Evolutionary conservation across 1,140 invertebrate species (phyloP).

Genomic region (Euwallacea fornicatus): DNA sequence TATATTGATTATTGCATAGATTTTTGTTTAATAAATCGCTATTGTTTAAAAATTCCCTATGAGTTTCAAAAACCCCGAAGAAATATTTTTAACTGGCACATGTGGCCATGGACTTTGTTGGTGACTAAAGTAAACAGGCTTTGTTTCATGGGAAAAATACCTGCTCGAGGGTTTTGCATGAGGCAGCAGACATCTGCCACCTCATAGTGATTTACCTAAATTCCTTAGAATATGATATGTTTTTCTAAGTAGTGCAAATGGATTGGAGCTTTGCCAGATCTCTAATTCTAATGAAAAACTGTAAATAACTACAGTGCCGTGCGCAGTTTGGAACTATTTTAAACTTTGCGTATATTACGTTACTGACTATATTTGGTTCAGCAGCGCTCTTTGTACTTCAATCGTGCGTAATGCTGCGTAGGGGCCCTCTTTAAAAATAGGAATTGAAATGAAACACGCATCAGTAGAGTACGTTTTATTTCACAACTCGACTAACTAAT

Average conservation of each 20-base stretch:
- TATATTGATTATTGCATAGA: slow-evolving; percentile 44
- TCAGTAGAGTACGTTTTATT: too few species aligned
- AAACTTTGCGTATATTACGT: slow-evolving; percentile 52
- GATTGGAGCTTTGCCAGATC: not conserved
- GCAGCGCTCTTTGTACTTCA: slow-evolving; percentile 16
- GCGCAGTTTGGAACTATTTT: slow-evolving; percentile 53
- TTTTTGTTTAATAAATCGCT: slow-evolving; percentile 49
- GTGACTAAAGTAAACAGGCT: too few species aligned
- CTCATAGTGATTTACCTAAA: slow-evolving; percentile 8
- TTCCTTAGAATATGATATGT: not conserved
- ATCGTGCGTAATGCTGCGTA: not conserved
- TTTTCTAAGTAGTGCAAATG: slow-evolving; percentile 7
- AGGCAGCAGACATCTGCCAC: too few species aligned
- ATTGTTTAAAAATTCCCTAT: slow-evolving; percentile 38
- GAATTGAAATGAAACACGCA: slow-evolving; percentile 17
- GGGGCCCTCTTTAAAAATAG: not conserved
- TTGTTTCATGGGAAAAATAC: too few species aligned
- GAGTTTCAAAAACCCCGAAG: not conserved
- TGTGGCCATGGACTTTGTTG: not conserved
- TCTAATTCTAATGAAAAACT: slow-evolving; percentile 18
- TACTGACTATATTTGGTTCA: slow-evolving; percentile 53
- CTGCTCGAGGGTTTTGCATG: too few species aligned
- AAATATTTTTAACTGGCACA: not conserved
- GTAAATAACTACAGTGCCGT: slow-evolving; percentile 44
- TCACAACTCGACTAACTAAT: not conserved